Evolutionary conservation across 2,888 invertebrate genomes (phyloP).

Genomic region (Halocaridina rubra): DNA sequence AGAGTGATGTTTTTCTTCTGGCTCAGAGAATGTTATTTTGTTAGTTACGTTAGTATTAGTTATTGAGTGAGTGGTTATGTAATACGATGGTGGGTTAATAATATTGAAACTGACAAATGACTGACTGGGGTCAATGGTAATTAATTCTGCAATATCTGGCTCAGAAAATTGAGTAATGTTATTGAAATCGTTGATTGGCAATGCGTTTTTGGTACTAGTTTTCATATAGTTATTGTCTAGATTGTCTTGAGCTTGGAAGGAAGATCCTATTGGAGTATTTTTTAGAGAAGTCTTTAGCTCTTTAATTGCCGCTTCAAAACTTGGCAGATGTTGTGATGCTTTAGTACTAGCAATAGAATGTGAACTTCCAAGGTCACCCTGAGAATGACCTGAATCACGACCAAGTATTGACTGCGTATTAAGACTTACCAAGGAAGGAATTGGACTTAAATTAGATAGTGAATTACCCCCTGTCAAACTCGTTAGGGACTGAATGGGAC

Average conservation of each 20-base stretch:
- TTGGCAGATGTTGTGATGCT: background rate
- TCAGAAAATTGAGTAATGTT: background rate
- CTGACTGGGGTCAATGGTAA: background rate
- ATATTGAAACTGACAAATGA: background rate
- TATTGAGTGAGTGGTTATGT: background rate
- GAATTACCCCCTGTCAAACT: background rate
- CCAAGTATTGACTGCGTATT: background rate
- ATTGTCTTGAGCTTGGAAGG: background rate
- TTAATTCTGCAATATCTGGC: background rate
- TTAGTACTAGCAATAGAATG: background rate
- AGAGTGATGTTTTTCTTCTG: background rate
- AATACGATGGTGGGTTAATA: background rate
- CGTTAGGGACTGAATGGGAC: background rate
- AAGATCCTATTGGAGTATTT: background rate
- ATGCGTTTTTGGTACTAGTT: background rate
- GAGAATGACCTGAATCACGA: background rate
- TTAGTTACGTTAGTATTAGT: background rate
- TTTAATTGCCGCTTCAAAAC: background rate
- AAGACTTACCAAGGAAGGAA: background rate
- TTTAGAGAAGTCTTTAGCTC: background rate
- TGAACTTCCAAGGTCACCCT: background rate
- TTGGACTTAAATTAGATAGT: background rate
- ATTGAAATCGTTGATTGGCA: background rate
- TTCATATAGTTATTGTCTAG: background rate
- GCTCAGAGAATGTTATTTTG: background rate